A percentile compares a stretch with the other conserved stretches of the same genome.
These are phyloP conservation scores for Macrosteles quadrilineatus DNA, from an alignment of 1,140 invertebrate genomes.

Conservation along the genomic window DNA sequence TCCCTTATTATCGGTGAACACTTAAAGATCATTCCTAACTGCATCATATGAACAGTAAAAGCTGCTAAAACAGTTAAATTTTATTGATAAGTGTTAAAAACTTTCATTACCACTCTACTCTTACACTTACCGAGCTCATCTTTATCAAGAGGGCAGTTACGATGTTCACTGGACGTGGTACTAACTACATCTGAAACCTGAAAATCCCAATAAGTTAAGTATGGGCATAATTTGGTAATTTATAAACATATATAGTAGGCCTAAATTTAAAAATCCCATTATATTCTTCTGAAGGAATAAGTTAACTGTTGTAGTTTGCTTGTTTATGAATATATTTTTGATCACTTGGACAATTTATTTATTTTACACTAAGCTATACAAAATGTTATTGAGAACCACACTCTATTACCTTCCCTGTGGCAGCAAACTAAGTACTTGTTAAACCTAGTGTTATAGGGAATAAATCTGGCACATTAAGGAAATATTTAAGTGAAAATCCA, in stretches of 20 bases:
- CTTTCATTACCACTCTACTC: too few species aligned
- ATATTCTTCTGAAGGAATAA: background rate
- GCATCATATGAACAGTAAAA: background rate
- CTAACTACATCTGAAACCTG: background rate
- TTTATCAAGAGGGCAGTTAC: conserved; percentile 40
- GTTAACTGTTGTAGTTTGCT: too few species aligned
- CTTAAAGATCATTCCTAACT: background rate
- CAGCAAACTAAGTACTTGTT: too few species aligned
- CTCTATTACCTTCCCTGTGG: too few species aligned
- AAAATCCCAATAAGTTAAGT: background rate
- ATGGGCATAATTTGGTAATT: background rate
- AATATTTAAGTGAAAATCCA: too few species aligned
- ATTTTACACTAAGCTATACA: background rate
- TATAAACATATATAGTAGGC: background rate
- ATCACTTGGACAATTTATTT: background rate
- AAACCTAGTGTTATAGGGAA: too few species aligned
- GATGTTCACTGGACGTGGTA: background rate
- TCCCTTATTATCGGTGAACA: too few species aligned
- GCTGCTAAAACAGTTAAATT: background rate
- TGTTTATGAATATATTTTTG: too few species aligned
- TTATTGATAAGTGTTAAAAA: too few species aligned
- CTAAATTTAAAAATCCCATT: background rate
- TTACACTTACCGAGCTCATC: conserved; percentile 40
- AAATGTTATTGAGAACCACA: background rate
- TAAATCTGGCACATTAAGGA: too few species aligned